These are phyloP conservation scores for Mohoua ochrocephala DNA, from an alignment of 2,113 vertebrate species.

Conservation along the genomic window DNA sequence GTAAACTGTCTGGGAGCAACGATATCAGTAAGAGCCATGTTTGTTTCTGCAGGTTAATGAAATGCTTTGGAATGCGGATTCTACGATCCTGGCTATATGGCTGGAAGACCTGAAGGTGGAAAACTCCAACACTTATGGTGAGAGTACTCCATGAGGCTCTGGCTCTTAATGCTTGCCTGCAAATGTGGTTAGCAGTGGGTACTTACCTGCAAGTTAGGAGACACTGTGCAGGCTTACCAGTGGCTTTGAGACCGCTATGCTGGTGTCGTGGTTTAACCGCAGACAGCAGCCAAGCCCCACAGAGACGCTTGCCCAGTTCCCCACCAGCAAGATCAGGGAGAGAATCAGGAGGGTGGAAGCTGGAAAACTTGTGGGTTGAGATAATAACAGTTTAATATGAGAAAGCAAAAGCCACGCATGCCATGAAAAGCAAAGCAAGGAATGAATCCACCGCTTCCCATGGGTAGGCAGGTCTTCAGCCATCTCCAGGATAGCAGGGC, in stretches of 20 bases:
- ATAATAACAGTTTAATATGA: background rate
- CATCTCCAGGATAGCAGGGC: background rate
- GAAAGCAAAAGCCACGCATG: background rate
- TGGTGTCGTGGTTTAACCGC: background rate
- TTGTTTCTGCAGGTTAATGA: constrained; percentile 82
- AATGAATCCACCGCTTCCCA: fast-evolving
- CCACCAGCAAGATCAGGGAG: fast-evolving
- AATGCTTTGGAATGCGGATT: constrained; percentile 94
- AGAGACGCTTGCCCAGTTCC: background rate
- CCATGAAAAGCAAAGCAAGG: background rate
- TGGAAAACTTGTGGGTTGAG: background rate
- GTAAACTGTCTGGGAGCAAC: background rate
- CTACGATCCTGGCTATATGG: constrained; percentile 86
- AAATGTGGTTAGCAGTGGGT: background rate
- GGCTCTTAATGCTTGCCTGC: background rate
- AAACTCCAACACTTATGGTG: constrained; percentile 73
- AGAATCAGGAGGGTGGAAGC: background rate
- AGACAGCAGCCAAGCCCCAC: background rate
- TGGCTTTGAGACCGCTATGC: background rate
- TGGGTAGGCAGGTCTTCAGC: background rate
- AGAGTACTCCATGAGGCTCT: background rate
- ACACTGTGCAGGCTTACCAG: background rate
- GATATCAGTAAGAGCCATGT: background rate
- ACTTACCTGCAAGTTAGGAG: background rate
- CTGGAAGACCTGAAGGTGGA: constrained; percentile 79